Conservation (phyloP, 2,888 invertebrate species). For the Philereme transversata region DNA sequence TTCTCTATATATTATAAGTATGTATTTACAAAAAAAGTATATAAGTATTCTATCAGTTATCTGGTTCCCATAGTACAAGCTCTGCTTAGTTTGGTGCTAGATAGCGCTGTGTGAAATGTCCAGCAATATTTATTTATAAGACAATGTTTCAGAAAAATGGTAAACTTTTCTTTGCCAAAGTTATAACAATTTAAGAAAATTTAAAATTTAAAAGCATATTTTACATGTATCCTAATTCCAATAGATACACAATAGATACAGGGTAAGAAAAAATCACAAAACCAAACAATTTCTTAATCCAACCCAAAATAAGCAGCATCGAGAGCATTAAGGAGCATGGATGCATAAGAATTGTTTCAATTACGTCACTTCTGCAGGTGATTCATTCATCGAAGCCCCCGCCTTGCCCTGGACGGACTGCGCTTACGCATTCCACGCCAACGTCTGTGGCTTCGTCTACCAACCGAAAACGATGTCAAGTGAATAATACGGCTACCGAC, state of each 20-base stretch:
- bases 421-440: slow-evolving; percentile 66
- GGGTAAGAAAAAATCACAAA: not conserved
- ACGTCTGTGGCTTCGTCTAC: slow-evolving; percentile 58
- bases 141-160: not conserved
- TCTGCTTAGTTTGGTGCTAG: too few species aligned
- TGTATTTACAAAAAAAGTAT: too few species aligned
- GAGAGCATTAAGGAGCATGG: not conserved
- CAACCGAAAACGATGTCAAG: slow-evolving; percentile 52
- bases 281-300: not conserved
- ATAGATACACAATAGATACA: too few species aligned
- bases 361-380: slow-evolving; percentile 68
- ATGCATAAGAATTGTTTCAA: slow-evolving; percentile 59
- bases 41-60: too few species aligned
- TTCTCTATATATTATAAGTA: too few species aligned
- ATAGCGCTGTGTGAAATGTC: too few species aligned
- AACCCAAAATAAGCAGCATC: not conserved
- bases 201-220: too few species aligned
- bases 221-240: too few species aligned
- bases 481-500: slow-evolving; percentile 38
- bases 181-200: too few species aligned
- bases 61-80: too few species aligned
- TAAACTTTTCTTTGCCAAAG: not conserved
- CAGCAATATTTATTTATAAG: too few species aligned
- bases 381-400: slow-evolving; percentile 63
- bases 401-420: slow-evolving; percentile 45